Base-by-base conservation (phyloP, 1,140 invertebrate genomes). In the Polyergus mexicanus region DNA sequence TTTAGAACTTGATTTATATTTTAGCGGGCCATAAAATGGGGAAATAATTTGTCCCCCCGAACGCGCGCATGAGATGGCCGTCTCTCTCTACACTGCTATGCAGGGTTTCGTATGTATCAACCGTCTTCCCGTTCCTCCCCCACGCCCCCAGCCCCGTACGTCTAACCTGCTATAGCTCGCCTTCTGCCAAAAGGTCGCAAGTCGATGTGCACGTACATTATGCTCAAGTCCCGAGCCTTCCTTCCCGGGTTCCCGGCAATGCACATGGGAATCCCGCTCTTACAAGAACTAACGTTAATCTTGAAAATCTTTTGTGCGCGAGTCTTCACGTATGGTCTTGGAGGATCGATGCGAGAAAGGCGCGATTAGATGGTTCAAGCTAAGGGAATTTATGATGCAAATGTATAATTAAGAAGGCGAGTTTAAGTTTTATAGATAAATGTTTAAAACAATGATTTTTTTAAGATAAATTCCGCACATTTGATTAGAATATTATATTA, bases 1-100 rank as follows among this genome's bases (percentile, higher is more conserved):
- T 94, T 94, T 94, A 93, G 94, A 94, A 94, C 93, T 94, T 94
- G 94, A 94, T 94, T 94, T 94, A 94, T 94, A 94, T 94, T 94
- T 94, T 94, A 94, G 92, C 93, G 81, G 92, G 90, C 92, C 91
- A 94, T 94, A 94, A 94, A 94, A 94, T 94, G 94, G 93, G 92
- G 93, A 94, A 94, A 94, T 94, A 94, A 94, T 94, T 94, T 94
- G 94, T 94, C 92, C 92, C 32, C 92, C 90, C 88, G 91, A 93
- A 94, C 91, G 92, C 91, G 92, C 92, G 93, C 92, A 94, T 92
- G 94, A 94, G 94, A 92, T 91, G 90, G 90, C 86, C 75, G 78
- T 76, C 56, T 65, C 71, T 86, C 81, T 75, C 62, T 63, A 56
- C 66, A 13, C 80, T 32, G 56, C 76, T 74, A 84, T 81, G 71